phyloP scores from a whole-genome alignment of 2,113 vertebrate genomes.

The Cheilinus undulatus region DNA sequence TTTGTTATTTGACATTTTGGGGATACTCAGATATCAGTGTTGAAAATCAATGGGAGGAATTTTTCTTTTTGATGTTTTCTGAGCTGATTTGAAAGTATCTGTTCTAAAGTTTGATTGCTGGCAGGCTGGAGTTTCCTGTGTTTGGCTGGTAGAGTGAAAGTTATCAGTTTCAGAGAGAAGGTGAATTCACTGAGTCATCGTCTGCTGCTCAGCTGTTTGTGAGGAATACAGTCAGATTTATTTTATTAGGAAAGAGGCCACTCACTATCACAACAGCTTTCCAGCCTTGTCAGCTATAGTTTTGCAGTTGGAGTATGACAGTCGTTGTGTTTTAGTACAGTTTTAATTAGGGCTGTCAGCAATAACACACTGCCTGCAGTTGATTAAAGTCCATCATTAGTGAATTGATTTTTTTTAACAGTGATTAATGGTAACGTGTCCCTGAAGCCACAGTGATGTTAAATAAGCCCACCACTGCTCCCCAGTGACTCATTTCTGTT shows the following conservation, averaged over 20 bases:
- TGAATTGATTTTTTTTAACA: too few relatives aligned
- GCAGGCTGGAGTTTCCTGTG: conserved; percentile 17
- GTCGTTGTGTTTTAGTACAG: background rate
- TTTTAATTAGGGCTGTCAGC: too few relatives aligned
- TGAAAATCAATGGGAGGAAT: conserved; percentile 7
- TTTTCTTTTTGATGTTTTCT: conserved; percentile 30
- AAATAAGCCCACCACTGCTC: too few relatives aligned
- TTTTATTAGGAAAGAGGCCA: conserved; percentile 53
- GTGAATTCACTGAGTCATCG: conserved; percentile 38
- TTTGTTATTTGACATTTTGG: conserved; percentile 31
- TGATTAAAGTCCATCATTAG: too few relatives aligned
- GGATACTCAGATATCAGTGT: conserved; percentile 13
- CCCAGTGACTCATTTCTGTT: too few relatives aligned
- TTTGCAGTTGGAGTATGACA: background rate
- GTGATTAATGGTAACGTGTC: too few relatives aligned
- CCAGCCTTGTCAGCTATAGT: background rate
- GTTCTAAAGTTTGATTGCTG: conserved; percentile 45
- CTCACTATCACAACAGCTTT: background rate
- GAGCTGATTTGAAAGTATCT: conserved; percentile 22
- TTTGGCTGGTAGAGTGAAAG: conserved; percentile 47
- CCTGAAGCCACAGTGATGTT: too few relatives aligned
- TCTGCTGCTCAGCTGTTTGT: conserved; percentile 38
- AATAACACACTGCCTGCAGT: too few relatives aligned
- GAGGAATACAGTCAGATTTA: conserved; percentile 45
- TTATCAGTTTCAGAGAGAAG: conserved; percentile 32